Evolutionary conservation across 2,113 vertebrate genomes (phyloP), one percentile per base, ranked within the genome.

Genomic region (Poeciliopsis occidentalis): DNA sequence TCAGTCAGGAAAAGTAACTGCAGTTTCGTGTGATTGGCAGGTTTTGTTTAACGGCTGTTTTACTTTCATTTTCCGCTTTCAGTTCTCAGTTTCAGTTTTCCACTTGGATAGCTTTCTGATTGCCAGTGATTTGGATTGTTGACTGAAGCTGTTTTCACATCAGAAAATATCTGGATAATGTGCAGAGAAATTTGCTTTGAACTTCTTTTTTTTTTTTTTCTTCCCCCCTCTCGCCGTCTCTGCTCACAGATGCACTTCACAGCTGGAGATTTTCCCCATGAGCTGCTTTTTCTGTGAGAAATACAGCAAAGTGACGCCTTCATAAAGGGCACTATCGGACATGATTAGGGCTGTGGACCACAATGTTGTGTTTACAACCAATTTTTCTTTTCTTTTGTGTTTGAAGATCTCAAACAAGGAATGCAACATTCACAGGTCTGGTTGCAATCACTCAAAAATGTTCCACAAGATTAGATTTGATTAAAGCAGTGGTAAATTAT

Each of bases 81-180:
- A 3, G 15, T 63, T 63, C 30, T 63, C 61, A 22, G 61, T 63
- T 63, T 31, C 61, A 27, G 61, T 29, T 62, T 62, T 12, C 27
- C n/a, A 15, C 17, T 15, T 41, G 39, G 39, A 41, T 41, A 41
- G 13, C 39, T 41, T 41, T 41, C 27, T 27, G 60, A 63, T 63
- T 17, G 30, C 26, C 26, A 13, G 12, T 27, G 60, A 62, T 62
- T 27, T 29, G 12, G 60, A 62, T 29, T 27, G 12, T 62, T 29
- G 60, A 62, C 60, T 62, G 60, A 62, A 27, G 61, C 27, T 31
- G 47, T 54, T 54, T 63, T 63, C 61, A 63, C 61, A 64, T 31
- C 29, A 64, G 62, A 64, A 19, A 7, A 64, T 64, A 31, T 64
- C 30, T 64, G 29, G 27, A 64, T 7, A 32, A 63, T 29, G 6